These are phyloP conservation scores for Sphinx pinastri DNA, from an alignment of 2,888 invertebrate genomes.

Conservation along the genomic window DNA sequence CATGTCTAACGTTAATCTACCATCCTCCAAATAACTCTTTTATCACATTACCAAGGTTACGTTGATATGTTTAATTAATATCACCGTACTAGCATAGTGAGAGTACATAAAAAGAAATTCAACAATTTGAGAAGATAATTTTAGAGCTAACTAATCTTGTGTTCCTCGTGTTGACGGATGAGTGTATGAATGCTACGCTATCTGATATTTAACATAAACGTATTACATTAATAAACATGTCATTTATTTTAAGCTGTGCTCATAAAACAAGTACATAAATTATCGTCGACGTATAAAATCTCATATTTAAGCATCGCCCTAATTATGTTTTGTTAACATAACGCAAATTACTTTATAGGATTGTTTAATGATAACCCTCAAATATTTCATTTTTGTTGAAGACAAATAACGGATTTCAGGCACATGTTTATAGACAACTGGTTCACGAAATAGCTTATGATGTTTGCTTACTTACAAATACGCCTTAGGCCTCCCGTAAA, in stretches of 20 bases:
- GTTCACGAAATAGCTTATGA: too few species aligned
- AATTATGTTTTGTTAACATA: constrained; percentile 39
- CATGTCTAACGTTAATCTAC: constrained; percentile 62
- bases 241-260: constrained; percentile 52
- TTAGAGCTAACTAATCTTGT: too few species aligned
- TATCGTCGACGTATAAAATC: constrained; percentile 51
- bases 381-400: constrained; percentile 8
- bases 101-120: not conserved
- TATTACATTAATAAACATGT: constrained; percentile 51
- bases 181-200: not conserved
- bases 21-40: constrained; percentile 62
- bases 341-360: constrained; percentile 34
- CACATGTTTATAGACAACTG: too few species aligned
- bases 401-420: not conserved
- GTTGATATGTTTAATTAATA: constrained; percentile 21
- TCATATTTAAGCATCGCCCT: constrained; percentile 37
- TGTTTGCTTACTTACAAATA: too few species aligned
- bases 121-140: not conserved
- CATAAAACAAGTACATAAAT: constrained; percentile 45
- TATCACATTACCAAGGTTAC: constrained; percentile 46
- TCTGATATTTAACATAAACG: not conserved
- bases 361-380: not conserved
- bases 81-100: not conserved
- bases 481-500: too few species aligned
- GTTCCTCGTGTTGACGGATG: too few species aligned